A percentile compares a stretch with the other conserved stretches of the same genome.
phyloP scores from a whole-genome alignment of 2,113 vertebrate genomes.

The Pitta sordida region DNA sequence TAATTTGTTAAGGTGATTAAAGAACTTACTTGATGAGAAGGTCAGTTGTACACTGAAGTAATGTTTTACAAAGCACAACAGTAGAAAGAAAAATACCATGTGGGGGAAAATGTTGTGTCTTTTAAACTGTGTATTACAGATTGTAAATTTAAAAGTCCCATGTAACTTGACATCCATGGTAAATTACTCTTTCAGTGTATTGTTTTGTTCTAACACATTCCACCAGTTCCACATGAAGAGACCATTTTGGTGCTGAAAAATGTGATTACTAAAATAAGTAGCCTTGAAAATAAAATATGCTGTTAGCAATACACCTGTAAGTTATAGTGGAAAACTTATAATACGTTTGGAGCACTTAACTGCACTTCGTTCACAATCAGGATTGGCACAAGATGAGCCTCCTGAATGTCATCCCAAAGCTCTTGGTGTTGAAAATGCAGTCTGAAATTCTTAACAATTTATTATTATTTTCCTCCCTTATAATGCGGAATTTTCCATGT shows the following conservation, averaged over 20 bases:
- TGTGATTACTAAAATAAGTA: not conserved
- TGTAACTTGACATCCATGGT: not conserved
- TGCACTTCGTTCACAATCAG: not conserved
- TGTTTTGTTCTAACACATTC: not conserved
- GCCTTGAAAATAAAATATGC: not conserved
- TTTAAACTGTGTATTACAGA: not conserved
- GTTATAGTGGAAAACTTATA: not conserved
- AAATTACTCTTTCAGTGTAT: not conserved
- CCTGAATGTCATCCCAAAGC: not conserved
- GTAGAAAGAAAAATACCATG: not conserved
- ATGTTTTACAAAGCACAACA: not conserved
- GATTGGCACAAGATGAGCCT: not conserved
- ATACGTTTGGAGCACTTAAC: not conserved
- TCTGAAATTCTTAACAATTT: not conserved
- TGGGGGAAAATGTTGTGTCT: not conserved
- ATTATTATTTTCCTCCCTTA: not conserved
- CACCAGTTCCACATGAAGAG: not conserved
- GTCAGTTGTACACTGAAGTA: not conserved
- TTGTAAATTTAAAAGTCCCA: not conserved
- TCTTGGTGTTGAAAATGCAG: not conserved
- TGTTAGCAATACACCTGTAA: not conserved
- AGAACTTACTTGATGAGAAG: not conserved
- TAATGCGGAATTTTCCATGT: not conserved
- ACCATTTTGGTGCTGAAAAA: not conserved
- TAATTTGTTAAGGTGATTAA: constrained; percentile 24